Base-by-base conservation (phyloP, 92 coral and sea anemone genomes). In the Scolanthus callimorphus region DNA sequence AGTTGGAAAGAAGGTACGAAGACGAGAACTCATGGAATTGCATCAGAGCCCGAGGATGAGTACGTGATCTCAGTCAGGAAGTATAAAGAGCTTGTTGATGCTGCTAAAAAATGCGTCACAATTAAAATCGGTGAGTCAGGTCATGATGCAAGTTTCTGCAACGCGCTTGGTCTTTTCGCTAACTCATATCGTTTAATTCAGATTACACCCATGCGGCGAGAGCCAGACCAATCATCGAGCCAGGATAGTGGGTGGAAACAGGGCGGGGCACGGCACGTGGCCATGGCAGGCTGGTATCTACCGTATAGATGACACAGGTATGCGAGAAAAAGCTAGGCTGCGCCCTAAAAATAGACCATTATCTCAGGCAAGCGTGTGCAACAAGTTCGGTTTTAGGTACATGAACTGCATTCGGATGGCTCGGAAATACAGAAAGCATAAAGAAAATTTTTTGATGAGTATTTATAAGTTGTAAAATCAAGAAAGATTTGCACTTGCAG, bases 221-320 rank as follows among this genome's bases (percentile, higher is more conserved):
- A 76, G 84, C 49, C 68, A 47, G 48, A 31, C 51, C n/a, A 39
- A 63, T 51, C 59, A 52, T 23, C 60, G 77, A 34, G 76, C 67
- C 29, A 61, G 84, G 30, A 76, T 82, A 10, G 80, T 76, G 50
- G 84, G 89, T 21, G 89, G 89, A 0, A 54, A 65, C 17, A 10
- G 19, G n/a, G 61, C 73, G 23, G 54, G 60, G 6, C 37, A 60
- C 12, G 89, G 84, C 24, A 60, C 62, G 28, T 82, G 89, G 89
- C 89, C 89, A 22, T 82, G 89, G 89, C 89, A 82, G 39, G 65
- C 64, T 51, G 84, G 84, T 20, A 11, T 76, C 19, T 59, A 74
- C 69, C 41, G n/a, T 17, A 13, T 61, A 9, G 44, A 51, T 20
- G 4, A 12, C 28, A 52, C 24, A 10, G 62, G 78, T 71, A 51